Conservation (phyloP, 2,113 vertebrate species). For the Pelecanus crispus region DNA sequence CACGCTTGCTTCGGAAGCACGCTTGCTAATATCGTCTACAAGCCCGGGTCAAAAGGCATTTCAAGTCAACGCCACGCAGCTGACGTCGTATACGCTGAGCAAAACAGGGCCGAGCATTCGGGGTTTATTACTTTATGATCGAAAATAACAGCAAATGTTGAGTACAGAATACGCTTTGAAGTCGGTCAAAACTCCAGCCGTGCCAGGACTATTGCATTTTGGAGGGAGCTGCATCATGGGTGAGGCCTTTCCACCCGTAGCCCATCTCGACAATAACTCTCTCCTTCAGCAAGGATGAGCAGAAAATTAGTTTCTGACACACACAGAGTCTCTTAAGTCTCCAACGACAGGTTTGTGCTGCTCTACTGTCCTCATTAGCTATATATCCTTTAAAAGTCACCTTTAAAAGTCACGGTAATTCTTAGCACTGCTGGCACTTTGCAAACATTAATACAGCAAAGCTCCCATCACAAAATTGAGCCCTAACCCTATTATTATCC, state of each 20-base stretch:
- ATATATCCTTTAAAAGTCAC: rapidly evolving
- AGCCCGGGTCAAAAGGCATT: rapidly evolving
- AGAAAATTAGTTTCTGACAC: too few species aligned
- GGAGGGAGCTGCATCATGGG: rapidly evolving
- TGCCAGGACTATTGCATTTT: too few species aligned
- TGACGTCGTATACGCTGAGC: rapidly evolving
- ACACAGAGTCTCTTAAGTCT: not conserved
- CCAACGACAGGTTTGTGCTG: not conserved
- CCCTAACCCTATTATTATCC: not conserved
- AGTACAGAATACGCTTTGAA: not conserved
- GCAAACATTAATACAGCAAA: not conserved
- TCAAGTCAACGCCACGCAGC: rapidly evolving
- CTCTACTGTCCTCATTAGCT: not conserved
- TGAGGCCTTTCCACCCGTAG: not conserved
- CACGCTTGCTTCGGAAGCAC: too few species aligned
- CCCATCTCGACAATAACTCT: rapidly evolving
- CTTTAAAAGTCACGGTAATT: too few species aligned
- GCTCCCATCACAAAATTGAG: not conserved
- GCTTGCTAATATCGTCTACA: not conserved
- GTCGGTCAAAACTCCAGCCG: not conserved
- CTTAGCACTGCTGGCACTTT: not conserved
- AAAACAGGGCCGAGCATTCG: too few species aligned
- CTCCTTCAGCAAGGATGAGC: not conserved
- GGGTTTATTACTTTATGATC: too few species aligned
- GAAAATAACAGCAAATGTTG: not conserved